Evolutionary conservation across 2,113 vertebrate genomes (phyloP).

Genomic region (Haemorhous mexicanus): DNA sequence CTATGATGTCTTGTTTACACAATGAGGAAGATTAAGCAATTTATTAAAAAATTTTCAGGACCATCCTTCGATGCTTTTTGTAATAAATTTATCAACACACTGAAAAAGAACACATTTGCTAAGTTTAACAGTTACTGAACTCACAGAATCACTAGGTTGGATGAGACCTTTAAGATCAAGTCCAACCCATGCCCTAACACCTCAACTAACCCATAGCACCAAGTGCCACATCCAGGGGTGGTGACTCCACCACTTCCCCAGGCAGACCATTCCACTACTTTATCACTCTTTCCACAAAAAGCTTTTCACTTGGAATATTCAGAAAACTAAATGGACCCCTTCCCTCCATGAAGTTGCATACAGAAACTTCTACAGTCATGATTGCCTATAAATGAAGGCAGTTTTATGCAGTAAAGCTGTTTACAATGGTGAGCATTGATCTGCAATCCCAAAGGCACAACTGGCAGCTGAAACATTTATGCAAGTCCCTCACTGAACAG

Average conservation of each 20-base stretch:
- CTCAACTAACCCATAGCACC: background rate
- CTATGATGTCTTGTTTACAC: background rate
- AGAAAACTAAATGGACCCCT: background rate
- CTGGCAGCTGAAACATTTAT: background rate
- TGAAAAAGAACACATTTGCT: background rate
- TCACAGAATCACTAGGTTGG: background rate
- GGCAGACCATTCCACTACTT: background rate
- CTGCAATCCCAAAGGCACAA: background rate
- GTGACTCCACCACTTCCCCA: background rate
- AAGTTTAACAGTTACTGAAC: background rate
- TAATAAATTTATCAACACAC: background rate
- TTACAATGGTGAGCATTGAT: background rate
- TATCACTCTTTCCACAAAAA: background rate
- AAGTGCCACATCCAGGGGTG: background rate
- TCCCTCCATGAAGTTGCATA: background rate
- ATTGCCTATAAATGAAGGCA: background rate
- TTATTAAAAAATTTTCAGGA: background rate
- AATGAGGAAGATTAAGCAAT: background rate
- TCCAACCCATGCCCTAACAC: background rate
- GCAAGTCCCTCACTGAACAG: background rate
- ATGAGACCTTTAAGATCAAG: background rate
- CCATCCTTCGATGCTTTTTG: background rate
- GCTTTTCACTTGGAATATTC: background rate
- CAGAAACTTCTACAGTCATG: background rate
- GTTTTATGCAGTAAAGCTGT: background rate